Evolutionary conservation across 2,888 invertebrate species (phyloP).

Genomic region (Calameuta filiformis): DNA sequence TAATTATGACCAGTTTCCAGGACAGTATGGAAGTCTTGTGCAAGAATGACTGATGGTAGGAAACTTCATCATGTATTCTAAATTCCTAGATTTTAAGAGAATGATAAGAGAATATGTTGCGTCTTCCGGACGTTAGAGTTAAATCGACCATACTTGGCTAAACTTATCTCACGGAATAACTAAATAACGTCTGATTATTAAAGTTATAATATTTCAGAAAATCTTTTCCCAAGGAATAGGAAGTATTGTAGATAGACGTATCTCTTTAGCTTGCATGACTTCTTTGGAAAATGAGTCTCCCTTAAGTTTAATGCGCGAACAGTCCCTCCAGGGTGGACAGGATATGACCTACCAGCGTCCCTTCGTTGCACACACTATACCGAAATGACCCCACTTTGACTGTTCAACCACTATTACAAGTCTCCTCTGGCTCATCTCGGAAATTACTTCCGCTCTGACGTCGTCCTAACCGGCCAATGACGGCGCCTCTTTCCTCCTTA

Average conservation of each 20-base stretch:
- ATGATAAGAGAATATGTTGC: not conserved
- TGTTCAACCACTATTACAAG: constrained; percentile 64
- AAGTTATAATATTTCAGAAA: not conserved
- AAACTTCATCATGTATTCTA: not conserved
- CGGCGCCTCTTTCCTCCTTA: not conserved
- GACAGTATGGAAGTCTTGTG: constrained; percentile 18
- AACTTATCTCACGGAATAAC: not conserved
- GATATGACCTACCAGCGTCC: constrained; percentile 63
- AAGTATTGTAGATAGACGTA: not conserved
- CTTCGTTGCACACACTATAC: constrained; percentile 43
- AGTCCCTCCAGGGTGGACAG: constrained; percentile 55
- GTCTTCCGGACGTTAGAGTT: not conserved
- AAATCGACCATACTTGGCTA: not conserved
- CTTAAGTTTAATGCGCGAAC: constrained; percentile 45
- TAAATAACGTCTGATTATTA: not conserved
- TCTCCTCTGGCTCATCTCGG: constrained; percentile 60
- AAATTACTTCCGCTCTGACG: constrained; percentile 65
- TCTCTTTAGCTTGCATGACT: constrained; percentile 42
- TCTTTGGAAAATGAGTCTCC: constrained; percentile 58
- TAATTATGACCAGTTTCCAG: constrained; percentile 44
- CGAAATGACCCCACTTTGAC: constrained; percentile 66
- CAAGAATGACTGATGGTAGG: not conserved
- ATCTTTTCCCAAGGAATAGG: not conserved
- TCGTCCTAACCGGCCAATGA: constrained; percentile 16
- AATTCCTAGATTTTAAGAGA: not conserved